These are phyloP conservation scores for Agrotis segetum DNA, from an alignment of 2,888 invertebrate genomes.

Conservation along the genomic window DNA sequence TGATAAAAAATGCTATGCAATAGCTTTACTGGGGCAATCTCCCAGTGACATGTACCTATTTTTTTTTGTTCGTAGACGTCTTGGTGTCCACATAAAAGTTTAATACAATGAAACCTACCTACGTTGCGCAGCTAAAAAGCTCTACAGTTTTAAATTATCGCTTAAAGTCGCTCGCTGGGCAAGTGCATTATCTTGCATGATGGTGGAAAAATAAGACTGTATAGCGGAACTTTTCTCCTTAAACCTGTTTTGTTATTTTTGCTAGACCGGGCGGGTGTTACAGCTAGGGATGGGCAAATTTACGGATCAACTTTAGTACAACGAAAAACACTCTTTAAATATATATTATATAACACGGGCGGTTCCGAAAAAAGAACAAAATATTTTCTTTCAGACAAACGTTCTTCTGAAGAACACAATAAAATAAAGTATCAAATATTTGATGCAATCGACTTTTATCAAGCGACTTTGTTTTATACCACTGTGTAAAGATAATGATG, in stretches of 20 bases:
- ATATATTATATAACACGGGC: neutral
- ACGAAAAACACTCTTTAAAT: neutral
- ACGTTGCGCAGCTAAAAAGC: conserved; percentile 11
- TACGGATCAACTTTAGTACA: neutral
- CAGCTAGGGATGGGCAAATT: neutral
- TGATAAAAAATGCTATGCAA: too few species aligned
- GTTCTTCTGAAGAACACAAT: too few species aligned
- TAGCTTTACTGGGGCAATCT: too few species aligned
- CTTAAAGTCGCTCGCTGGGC: neutral
- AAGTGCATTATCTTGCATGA: conserved; percentile 33
- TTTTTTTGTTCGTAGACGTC: neutral
- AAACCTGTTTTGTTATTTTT: conserved; percentile 6
- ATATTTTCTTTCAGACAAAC: too few species aligned
- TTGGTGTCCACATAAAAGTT: neutral
- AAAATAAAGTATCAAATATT: too few species aligned
- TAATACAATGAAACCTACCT: neutral
- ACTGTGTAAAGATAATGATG: too few species aligned
- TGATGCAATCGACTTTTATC: too few species aligned
- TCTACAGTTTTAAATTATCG: conserved; percentile 20
- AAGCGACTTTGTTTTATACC: too few species aligned
- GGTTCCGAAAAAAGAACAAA: too few species aligned
- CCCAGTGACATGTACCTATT: too few species aligned
- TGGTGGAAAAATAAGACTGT: conserved; percentile 6
- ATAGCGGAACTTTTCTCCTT: conserved; percentile 13
- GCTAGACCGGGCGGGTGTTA: neutral